phyloP scores from a whole-genome alignment of 2,113 vertebrate species.

The Sorex fumeus region DNA sequence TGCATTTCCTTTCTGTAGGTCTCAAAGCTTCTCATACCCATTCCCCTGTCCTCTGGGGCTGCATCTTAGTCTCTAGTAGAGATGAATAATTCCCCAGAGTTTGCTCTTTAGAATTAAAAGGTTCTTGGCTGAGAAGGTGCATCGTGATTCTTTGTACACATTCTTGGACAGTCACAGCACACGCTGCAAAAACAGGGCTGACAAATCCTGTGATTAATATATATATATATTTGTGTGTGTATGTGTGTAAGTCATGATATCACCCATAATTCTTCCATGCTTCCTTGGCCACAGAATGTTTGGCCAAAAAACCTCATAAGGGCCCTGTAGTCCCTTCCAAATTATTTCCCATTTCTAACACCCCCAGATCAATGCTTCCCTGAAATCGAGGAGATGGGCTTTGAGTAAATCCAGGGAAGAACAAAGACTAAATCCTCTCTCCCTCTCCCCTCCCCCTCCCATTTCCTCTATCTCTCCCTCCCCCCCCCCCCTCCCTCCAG shows the following conservation, averaged over 20 bases:
- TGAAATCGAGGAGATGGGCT: no score
- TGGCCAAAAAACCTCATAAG: not conserved
- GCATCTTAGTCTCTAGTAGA: not conserved
- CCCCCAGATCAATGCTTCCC: not conserved
- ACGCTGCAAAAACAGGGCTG: not conserved
- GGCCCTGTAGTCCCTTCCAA: not conserved
- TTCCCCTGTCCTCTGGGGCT: not conserved
- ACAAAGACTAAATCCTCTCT: no score
- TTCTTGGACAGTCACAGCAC: not conserved
- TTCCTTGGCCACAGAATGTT: not conserved
- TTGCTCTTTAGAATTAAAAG: not conserved
- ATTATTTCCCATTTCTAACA: not conserved
- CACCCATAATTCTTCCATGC: not conserved
- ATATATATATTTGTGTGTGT: not conserved
- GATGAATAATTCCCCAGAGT: not conserved
- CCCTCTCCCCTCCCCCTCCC: no score
- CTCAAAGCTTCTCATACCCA: no score
- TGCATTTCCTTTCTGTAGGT: not conserved
- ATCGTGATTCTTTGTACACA: not conserved
- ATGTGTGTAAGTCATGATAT: not conserved
- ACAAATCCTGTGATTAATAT: not conserved
- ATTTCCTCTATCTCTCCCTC: no score
- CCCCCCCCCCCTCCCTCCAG: no score
- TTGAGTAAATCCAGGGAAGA: no score
- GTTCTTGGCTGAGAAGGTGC: not conserved